Evolutionary conservation across 2,797 vertebrate genomes (phyloP), one percentile per base, ranked within the genome.

Genomic region (Gobionotothen gibberifrons): DNA sequence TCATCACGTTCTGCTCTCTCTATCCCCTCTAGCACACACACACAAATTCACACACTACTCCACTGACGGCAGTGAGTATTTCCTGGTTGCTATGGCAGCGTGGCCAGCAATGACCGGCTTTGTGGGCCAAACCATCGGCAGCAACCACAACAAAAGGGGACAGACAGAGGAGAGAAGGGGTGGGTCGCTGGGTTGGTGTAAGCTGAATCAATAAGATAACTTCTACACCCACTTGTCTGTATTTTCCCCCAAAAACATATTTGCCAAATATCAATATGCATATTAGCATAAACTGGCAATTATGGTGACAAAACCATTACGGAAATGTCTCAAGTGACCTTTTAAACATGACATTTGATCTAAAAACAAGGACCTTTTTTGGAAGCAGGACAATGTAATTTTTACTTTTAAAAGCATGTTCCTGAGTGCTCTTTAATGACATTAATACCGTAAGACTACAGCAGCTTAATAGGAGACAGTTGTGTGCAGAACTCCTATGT

Each of bases 11-110:
- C 85, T 78, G 78, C 81, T 88, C 78, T 76, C 74, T 68, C 54
- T 76, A 32, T 76, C 66, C 67, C 79, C 59, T 69, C n/a, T 12
- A 29, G 66, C 57, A 55, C 67, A 72, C 75, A 73, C 69, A 67
- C 67, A 67, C 78, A 78, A 74, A 76, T 55, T 61, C 75, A 69
- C 69, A 48, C 78, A 73, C 81, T 74, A 90, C 89, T 88, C 79
- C 74, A 87, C 85, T 69, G 86, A 87, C 74, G 78, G 88, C 21
- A 51, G 83, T 85, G 85, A 95, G 93, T 94, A 94, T 95, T 95
- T 95, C 92, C 93, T 94, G 93, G 95, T 96, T 94, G 94, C 92
- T 74, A 95, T 95, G 91, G 93, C 79, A 94, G 90, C 93, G 21
- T 81, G 81, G 82, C 85, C 89, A 94, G 93, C 90, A 89, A 90